These are phyloP conservation scores for Pterocles gutturalis DNA, from an alignment of 2,113 vertebrate species.

Conservation along the genomic window DNA sequence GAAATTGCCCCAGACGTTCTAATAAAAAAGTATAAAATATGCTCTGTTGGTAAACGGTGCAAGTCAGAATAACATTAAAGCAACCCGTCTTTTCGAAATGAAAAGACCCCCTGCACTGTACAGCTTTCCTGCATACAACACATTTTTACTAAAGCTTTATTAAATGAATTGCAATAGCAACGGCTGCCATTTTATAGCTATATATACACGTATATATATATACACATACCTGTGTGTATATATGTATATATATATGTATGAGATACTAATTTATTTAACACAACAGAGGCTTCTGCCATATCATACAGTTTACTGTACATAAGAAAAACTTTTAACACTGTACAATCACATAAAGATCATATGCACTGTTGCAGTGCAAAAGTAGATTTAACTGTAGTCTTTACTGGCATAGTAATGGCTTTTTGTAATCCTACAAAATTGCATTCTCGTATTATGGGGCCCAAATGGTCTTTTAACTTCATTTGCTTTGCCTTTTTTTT, in stretches of 20 bases:
- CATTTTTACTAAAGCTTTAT: slow-evolving; percentile 92
- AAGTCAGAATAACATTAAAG: slow-evolving; percentile 87
- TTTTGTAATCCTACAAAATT: slow-evolving; percentile 83
- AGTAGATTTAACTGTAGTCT: slow-evolving; percentile 86
- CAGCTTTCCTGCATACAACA: slow-evolving; percentile 89
- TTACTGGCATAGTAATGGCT: slow-evolving; percentile 87
- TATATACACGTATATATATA: slow-evolving; percentile 69
- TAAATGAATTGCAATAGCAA: slow-evolving; percentile 92
- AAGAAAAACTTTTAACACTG: slow-evolving; percentile 87
- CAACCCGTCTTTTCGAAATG: slow-evolving; percentile 86
- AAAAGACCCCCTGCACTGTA: slow-evolving; percentile 88
- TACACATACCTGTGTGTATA: slow-evolving; percentile 54
- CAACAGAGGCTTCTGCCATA: slow-evolving; percentile 83
- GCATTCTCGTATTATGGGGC: slow-evolving; percentile 77
- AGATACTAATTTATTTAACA: slow-evolving; percentile 83
- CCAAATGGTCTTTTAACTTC: slow-evolving; percentile 65
- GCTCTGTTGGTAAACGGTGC: slow-evolving; percentile 80
- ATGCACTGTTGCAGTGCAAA: slow-evolving; percentile 96
- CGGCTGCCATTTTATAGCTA: slow-evolving; percentile 81
- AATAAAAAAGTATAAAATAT: slow-evolving; percentile 84
- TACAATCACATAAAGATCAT: slow-evolving; percentile 93
- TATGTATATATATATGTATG: slow-evolving; percentile 79
- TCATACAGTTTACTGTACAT: slow-evolving; percentile 89
- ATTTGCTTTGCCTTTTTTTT: not conserved
- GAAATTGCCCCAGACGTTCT: slow-evolving; percentile 76